Percentiles rank a stretch among this genome's conserved stretches.
These are phyloP conservation scores for Rhagoletis zephyria DNA, from an alignment of 1,140 invertebrate species.

Conservation along the genomic window DNA sequence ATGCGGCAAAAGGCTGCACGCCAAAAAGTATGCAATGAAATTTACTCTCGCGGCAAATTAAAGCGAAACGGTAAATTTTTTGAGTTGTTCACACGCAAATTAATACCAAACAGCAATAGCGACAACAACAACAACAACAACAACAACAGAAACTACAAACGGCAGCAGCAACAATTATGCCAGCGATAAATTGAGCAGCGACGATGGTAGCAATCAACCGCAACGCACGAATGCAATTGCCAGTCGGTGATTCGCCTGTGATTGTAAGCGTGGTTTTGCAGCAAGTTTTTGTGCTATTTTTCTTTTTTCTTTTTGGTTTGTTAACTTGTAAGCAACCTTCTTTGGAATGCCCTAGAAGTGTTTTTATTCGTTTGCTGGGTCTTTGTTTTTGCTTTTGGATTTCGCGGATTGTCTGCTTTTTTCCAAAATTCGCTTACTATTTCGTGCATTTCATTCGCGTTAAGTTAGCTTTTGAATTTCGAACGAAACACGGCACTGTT, in stretches of 20 bases:
- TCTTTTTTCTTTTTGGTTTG: neutral
- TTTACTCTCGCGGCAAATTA: neutral
- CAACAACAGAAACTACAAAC: neutral
- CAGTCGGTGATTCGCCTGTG: neutral
- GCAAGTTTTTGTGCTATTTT: neutral
- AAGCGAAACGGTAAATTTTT: neutral
- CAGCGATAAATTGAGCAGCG: conserved; percentile 20
- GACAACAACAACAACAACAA: neutral
- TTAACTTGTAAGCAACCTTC: neutral
- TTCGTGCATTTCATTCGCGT: neutral
- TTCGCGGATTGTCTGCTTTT: neutral
- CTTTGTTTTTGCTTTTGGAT: neutral
- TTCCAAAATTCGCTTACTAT: neutral
- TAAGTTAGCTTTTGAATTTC: conserved; percentile 31
- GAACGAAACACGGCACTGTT: neutral
- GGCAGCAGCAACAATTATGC: neutral
- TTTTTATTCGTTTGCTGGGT: neutral
- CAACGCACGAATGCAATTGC: conserved; percentile 9
- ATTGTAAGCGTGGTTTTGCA: conserved; percentile 3
- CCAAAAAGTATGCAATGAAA: neutral
- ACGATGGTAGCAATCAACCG: conserved; percentile 13
- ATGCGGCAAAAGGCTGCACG: neutral
- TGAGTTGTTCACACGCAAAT: neutral
- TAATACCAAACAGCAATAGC: neutral
- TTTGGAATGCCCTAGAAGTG: neutral